Percentiles rank a stretch among this genome's conserved stretches.
phyloP scores from a whole-genome alignment of 2,113 vertebrate genomes.

The Mastomys coucha region DNA sequence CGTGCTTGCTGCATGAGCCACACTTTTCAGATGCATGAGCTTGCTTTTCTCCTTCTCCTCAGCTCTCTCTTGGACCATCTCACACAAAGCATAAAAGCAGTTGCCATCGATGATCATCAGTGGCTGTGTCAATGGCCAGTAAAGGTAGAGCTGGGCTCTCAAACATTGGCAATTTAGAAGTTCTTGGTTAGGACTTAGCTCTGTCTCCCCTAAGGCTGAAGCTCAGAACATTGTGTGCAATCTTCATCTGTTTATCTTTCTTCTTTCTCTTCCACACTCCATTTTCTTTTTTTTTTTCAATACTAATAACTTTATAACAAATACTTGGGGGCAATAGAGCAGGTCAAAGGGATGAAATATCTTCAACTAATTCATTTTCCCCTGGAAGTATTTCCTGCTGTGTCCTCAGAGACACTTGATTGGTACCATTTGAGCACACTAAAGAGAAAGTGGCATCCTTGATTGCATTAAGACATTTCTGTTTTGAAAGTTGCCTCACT shows the following conservation, averaged over 20 bases:
- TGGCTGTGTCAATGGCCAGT: background rate
- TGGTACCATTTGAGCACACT: background rate
- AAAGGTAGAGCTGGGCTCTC: background rate
- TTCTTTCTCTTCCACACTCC: background rate
- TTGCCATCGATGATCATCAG: background rate
- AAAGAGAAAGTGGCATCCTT: background rate
- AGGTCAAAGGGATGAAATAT: background rate
- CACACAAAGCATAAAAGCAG: background rate
- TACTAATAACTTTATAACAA: background rate
- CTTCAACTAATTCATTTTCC: background rate
- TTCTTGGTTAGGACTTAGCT: background rate
- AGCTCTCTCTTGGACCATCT: background rate
- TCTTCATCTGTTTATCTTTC: background rate
- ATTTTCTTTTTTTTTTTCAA: background rate
- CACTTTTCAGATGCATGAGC: background rate
- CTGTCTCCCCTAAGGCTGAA: background rate
- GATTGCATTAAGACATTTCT: background rate
- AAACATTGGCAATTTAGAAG: background rate
- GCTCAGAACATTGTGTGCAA: background rate
- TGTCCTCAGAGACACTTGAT: background rate
- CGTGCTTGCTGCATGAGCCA: background rate
- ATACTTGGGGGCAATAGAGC: background rate
- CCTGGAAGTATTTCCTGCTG: background rate
- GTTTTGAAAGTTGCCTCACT: background rate
- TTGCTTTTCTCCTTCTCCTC: background rate